A percentile compares a stretch with the other conserved stretches of the same genome.
These are phyloP conservation scores for Raphicerus campestris DNA, from an alignment of 2,113 vertebrate genomes.

Conservation along the genomic window DNA sequence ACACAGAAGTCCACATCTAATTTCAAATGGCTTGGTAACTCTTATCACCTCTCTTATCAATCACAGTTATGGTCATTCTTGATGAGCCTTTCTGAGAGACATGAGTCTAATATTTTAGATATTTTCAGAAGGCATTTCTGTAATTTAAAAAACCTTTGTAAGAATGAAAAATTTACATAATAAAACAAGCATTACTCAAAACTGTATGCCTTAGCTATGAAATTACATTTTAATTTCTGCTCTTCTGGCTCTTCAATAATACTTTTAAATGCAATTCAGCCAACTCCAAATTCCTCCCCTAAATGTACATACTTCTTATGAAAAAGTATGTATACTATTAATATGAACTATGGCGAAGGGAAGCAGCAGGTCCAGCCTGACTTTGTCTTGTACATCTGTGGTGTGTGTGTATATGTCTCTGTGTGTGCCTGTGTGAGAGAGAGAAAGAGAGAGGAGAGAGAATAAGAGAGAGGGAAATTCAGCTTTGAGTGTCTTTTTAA, in stretches of 20 bases:
- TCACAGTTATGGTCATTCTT: background rate
- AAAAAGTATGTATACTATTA: slow-evolving; percentile 29
- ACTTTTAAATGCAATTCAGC: slow-evolving; percentile 48
- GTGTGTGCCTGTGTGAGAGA: background rate
- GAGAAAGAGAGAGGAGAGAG: no score
- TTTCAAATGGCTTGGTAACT: background rate
- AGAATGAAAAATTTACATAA: background rate
- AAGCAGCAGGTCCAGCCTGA: slow-evolving; percentile 21
- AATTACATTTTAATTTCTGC: background rate
- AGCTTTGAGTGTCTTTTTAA: background rate
- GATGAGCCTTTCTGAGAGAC: background rate
- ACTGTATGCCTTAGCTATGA: background rate
- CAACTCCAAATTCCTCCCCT: slow-evolving; percentile 49
- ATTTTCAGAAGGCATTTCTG: background rate
- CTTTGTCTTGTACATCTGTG: background rate
- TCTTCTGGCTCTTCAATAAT: slow-evolving; percentile 2
- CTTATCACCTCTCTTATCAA: background rate
- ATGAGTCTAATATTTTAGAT: background rate
- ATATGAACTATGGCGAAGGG: slow-evolving; percentile 3
- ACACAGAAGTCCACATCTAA: background rate
- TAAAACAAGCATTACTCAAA: background rate
- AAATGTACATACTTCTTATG: slow-evolving; percentile 14
- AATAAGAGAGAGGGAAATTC: background rate
- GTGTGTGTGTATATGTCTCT: accelerated
- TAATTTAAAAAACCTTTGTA: background rate